Evolutionary conservation across 53 echinoderm and acorn worm species (phyloP).

Genomic region (Mesocentrotus franciscanus): DNA sequence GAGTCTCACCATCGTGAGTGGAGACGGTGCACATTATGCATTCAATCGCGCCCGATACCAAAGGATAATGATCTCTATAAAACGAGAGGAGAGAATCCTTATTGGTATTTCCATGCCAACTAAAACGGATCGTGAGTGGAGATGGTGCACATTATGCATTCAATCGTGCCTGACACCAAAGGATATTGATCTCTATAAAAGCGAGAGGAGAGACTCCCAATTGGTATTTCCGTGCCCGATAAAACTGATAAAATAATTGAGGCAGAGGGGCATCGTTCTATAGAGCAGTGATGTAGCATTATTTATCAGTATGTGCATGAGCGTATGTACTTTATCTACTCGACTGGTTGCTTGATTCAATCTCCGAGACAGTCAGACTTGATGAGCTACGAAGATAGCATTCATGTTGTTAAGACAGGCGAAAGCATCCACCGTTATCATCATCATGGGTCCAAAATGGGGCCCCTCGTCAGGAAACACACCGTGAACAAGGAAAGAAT

Average conservation of each 20-base stretch:
- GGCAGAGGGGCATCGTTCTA: neutral
- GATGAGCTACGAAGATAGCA: slow-evolving; percentile 32
- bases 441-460: slow-evolving; percentile 9
- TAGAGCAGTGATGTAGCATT: neutral
- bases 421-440: slow-evolving; percentile 27
- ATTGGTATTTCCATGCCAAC: too few species aligned
- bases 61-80: neutral
- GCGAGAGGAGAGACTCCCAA: neutral
- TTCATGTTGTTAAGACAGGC: slow-evolving; percentile 22
- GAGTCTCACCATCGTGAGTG: neutral
- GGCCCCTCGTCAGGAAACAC: slow-evolving; percentile 4
- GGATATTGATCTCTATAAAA: neutral
- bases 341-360: slow-evolving; percentile 27
- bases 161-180: too few species aligned
- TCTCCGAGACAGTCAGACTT: slow-evolving; percentile 39
- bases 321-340: slow-evolving; percentile 25
- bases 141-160: too few species aligned
- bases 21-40: neutral
- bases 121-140: too few species aligned
- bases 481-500: neutral
- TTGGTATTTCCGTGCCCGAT: neutral
- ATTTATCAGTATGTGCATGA: slow-evolving; percentile 17
- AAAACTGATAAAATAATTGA: neutral
- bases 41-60: neutral
- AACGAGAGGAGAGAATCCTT: too few species aligned